Conservation (phyloP, 2,797 vertebrate species). For the Triplophysa yarkandensis region DNA sequence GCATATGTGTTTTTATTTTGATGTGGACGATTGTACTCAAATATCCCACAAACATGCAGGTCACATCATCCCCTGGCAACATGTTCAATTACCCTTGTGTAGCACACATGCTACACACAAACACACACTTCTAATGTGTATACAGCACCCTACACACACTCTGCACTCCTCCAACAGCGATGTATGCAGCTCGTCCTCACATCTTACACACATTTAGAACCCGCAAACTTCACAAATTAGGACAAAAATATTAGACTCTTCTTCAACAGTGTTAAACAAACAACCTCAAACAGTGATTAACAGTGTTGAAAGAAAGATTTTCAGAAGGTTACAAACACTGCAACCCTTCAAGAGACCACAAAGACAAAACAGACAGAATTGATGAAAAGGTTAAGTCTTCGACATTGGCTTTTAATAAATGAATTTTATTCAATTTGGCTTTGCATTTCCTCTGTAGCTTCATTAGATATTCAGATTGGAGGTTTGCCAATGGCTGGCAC, state of each 20-base stretch:
- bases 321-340: neutral
- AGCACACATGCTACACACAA: conserved; percentile 13
- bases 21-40: neutral
- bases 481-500: conserved; percentile 54
- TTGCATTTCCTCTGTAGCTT: conserved; percentile 28
- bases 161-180: neutral
- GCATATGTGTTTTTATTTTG: conserved; percentile 7
- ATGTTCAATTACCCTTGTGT: conserved; percentile 9
- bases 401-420: conserved; percentile 11
- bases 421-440: conserved; percentile 29
- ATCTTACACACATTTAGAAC: neutral
- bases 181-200: conserved; percentile 8
- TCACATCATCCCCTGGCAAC: neutral
- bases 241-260: neutral
- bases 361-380: neutral
- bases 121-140: neutral
- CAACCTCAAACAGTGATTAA: conserved; percentile 11
- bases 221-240: neutral
- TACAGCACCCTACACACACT: neutral
- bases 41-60: conserved; percentile 11
- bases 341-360: neutral
- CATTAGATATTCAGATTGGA: conserved; percentile 45
- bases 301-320: neutral
- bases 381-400: neutral
- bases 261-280: conserved; percentile 11